phyloP scores from a whole-genome alignment of 2,113 vertebrate genomes.

The Kryptolebias marmoratus region DNA sequence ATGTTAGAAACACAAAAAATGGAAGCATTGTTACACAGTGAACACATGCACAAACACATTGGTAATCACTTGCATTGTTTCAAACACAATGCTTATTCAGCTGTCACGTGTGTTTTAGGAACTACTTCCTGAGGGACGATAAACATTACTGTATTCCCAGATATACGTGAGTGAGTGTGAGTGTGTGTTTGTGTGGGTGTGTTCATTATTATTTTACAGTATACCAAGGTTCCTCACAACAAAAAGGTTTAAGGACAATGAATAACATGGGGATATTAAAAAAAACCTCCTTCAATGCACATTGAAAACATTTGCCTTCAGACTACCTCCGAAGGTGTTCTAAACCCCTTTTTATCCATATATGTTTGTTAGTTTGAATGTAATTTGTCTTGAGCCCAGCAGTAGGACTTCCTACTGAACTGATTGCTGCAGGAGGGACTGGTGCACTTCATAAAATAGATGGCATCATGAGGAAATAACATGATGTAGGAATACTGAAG shows the following conservation, averaged over 20 bases:
- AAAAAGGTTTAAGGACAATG: background rate
- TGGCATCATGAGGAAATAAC: no score
- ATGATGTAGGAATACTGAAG: no score
- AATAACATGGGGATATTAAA: no score
- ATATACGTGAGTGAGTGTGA: background rate
- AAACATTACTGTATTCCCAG: slow-evolving; percentile 60
- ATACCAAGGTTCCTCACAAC: background rate
- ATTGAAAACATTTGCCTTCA: no score
- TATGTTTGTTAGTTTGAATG: no score
- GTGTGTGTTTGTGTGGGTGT: background rate
- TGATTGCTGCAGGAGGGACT: no score
- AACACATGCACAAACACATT: slow-evolving; percentile 8
- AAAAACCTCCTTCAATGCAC: no score
- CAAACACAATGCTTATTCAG: slow-evolving; percentile 54
- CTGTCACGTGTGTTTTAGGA: slow-evolving; percentile 48
- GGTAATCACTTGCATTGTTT: slow-evolving; percentile 32
- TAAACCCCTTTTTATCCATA: no score
- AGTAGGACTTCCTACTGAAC: no score
- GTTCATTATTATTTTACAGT: background rate
- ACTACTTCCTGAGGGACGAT: slow-evolving; percentile 55
- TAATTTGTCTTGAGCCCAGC: no score
- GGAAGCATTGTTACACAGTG: slow-evolving; percentile 3
- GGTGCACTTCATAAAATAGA: no score
- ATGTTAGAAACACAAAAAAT: background rate
- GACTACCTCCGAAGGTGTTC: no score